Evolutionary conservation across 2,797 vertebrate genomes (phyloP), one percentile per base, ranked within the genome.

Genomic region (Thalassophryne amazonica): DNA sequence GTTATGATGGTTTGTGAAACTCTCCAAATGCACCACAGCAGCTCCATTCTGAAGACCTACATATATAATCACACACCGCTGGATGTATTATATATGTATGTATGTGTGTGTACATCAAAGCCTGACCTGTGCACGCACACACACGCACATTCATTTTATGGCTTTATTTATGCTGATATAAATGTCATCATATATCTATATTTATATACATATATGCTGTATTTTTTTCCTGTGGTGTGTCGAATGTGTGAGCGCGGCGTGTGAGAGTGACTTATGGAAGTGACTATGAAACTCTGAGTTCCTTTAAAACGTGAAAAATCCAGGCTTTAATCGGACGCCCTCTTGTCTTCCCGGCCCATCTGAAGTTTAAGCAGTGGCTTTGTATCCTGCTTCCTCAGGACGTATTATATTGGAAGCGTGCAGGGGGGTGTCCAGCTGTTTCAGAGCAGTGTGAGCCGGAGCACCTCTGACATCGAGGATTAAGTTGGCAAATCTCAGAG

Each of bases 1-100:
- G 64, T 78, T 83, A 77, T 80, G 74, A 84, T 86, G 87, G 76
- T 86, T 86, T 86, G 80, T 85, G 47, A 75, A 60, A 66, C 81
- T 86, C 83, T 87, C 84, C 85, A 84, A 87, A 90, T 90, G 90
- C 88, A 89, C 86, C 86, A 83, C 84, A 85, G 72, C 82, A 81
- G 81, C 80, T 60, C 68, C 81, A 84, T 80, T 85, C 56, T 80
- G 69, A 76, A 73, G 53, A 39, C 70, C 37, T 58, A 60, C 88
- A 90, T 91, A 89, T 90, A 88, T 91, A 90, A 91, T 90, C 80
- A 86, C 85, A 83, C 84, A 81, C 79, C 13, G 60, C 75, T 64
- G 75, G 77, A 80, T 88, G 86, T 70, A 87, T 90, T 90, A 88
- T 91, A 91, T 91, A 91, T 91, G 86, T 86, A 91, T 91, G 86